Percentiles rank a stretch among this genome's conserved stretches.
These are phyloP conservation scores for Merodon equestris DNA, from an alignment of 2,888 invertebrate species.

Conservation along the genomic window DNA sequence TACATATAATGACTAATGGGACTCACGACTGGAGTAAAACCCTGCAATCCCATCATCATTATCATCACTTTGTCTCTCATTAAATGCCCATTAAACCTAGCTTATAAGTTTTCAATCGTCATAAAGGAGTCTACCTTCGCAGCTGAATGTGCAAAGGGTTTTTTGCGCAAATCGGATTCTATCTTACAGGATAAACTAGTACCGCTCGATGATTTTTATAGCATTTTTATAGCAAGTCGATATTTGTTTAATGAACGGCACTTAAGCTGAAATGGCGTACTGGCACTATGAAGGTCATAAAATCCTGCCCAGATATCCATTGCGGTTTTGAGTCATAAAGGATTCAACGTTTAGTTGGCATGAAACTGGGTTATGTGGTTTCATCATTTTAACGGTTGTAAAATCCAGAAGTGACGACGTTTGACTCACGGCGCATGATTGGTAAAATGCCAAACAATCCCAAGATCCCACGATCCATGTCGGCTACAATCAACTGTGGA, in stretches of 20 bases:
- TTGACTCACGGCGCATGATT: too few species aligned
- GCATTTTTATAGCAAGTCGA: constrained; percentile 45
- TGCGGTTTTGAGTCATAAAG: too few species aligned
- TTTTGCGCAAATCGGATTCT: too few species aligned
- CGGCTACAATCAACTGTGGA: constrained; percentile 59
- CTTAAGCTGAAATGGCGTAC: constrained; percentile 18
- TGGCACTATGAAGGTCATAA: not conserved
- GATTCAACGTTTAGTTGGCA: too few species aligned
- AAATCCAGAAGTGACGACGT: constrained; percentile 9
- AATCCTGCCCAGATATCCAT: too few species aligned
- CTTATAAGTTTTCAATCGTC: constrained; percentile 57
- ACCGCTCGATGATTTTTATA: too few species aligned
- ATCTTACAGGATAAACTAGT: constrained; percentile 19
- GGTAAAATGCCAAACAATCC: too few species aligned
- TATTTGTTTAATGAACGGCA: constrained; percentile 42
- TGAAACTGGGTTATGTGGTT: too few species aligned
- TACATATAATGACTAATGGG: not conserved
- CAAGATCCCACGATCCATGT: constrained; percentile 44
- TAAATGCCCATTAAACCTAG: constrained; percentile 36
- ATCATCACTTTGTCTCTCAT: not conserved
- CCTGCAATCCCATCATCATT: not conserved
- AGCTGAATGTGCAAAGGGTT: too few species aligned
- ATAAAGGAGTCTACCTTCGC: constrained; percentile 25
- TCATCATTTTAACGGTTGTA: constrained; percentile 35
- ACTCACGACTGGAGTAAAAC: not conserved